Evolutionary conservation across 2,888 invertebrate genomes (phyloP), one percentile per base, ranked within the genome.

Genomic region (Tetragonula carbonaria): DNA sequence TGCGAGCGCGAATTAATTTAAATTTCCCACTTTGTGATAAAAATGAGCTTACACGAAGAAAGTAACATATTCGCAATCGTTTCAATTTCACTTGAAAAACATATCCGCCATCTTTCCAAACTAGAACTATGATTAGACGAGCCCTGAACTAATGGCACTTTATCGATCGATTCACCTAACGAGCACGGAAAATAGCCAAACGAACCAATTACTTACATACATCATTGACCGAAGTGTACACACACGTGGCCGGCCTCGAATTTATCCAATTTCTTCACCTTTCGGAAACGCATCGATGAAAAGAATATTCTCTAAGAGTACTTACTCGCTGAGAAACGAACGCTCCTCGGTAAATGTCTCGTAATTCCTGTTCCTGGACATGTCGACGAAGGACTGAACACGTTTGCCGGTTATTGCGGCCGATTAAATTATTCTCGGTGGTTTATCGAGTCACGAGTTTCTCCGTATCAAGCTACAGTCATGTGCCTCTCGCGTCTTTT

Each of bases 361-460:
- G 89, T 93, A 93, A 88, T 93, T 92, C 82, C 81, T 90, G 72
- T 86, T 88, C 78, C 79, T 82, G 82, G 90, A 71, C 92, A 93
- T 93, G 86, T 78, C 81, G 87, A 73, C 74, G 75, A 83, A 78
- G 82, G 78, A 83, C 86, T 90, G 83, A 71, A 87, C 86, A 90
- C 89, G 90, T 87, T 90, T 84, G 82, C 88, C 86, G 76, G 78
- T 86, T 79, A 83, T 86, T 76, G 82, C 82, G 82, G 81, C 77
- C 79, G 87, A 91, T 93, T 90, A 91, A 91, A 91, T 89, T 90
- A 88, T 90, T 88, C 89, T 86, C 71, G 57, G 80, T 87, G 78
- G 76, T 88, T 92, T 92, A 93, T 93, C 92, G 86, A 80, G 67
- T 91, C 92, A 92, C 91, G 91, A 92, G 92, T 91, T 85, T 86